Conservation (phyloP, 2,797 vertebrate genomes). For the Perodicticus potto region DNA sequence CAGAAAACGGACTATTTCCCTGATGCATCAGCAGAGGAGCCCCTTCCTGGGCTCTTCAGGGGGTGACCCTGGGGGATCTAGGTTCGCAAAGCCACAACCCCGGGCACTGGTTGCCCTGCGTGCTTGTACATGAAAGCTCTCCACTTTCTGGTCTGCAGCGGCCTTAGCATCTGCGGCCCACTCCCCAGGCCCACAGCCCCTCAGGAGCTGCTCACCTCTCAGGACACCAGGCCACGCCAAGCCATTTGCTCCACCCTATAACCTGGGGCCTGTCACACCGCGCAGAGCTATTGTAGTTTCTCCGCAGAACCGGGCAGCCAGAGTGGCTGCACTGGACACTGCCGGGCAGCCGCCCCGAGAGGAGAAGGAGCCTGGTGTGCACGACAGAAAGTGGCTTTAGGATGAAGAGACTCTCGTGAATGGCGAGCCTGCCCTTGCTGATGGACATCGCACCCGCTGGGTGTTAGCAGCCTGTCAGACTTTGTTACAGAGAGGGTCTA, state of each 20-base stretch:
- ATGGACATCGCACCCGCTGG: neutral
- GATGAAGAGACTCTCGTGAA: neutral
- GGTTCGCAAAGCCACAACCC: rapidly evolving
- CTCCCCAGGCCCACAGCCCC: no score
- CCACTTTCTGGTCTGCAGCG: no score
- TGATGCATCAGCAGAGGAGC: neutral
- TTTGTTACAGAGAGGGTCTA: neutral
- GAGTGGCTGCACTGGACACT: no score
- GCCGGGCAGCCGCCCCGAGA: no score
- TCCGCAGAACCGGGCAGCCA: no score
- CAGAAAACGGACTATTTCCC: neutral
- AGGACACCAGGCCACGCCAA: neutral
- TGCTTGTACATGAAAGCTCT: no score
- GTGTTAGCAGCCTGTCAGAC: neutral
- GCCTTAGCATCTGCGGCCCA: no score
- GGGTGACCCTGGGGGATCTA: neutral
- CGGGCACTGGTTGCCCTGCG: no score
- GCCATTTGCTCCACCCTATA: neutral
- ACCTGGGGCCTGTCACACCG: no score
- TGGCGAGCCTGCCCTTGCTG: neutral
- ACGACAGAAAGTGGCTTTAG: no score
- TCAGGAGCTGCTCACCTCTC: no score
- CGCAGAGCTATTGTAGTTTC: no score
- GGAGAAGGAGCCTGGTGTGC: neutral
- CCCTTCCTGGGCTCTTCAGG: neutral